phyloP scores from a whole-genome alignment of 2,888 invertebrate species.

The Antitype chi region DNA sequence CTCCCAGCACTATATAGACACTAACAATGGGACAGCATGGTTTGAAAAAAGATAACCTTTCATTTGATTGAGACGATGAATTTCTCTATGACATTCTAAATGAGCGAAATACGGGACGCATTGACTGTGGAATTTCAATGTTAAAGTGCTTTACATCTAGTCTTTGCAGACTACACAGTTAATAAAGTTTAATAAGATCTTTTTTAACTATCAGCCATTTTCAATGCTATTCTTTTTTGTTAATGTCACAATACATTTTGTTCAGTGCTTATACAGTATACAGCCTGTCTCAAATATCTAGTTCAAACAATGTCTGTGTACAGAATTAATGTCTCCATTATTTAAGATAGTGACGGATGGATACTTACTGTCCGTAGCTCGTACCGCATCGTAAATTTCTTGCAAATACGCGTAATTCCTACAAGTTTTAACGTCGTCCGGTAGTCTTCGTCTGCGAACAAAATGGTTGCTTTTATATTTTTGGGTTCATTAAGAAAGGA shows the following conservation, averaged over 20 bases:
- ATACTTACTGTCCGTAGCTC: constrained; percentile 92
- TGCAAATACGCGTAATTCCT: constrained; percentile 93
- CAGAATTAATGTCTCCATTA: constrained; percentile 54
- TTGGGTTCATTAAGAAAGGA: constrained; percentile 41
- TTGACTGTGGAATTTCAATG: neutral
- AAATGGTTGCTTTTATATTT: constrained; percentile 46
- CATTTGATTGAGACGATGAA: neutral
- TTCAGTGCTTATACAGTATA: neutral
- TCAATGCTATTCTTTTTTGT: neutral
- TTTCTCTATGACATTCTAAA: neutral
- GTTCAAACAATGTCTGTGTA: constrained; percentile 35
- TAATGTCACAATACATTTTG: neutral
- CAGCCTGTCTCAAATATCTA: constrained; percentile 16
- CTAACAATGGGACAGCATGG: neutral
- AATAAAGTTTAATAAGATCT: too few relatives aligned
- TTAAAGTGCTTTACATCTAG: neutral
- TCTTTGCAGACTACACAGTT: neutral
- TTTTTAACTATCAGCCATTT: neutral
- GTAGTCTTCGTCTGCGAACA: constrained; percentile 90
- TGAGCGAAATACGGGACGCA: neutral
- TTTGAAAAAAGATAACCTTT: neutral
- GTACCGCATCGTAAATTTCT: constrained; percentile 93
- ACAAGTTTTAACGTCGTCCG: constrained; percentile 91
- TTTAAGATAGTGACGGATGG: constrained; percentile 55
- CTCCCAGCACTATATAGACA: neutral